Evolutionary conservation across 1,140 invertebrate genomes (phyloP), one percentile per base, ranked within the genome.

Genomic region (Bombyx mandarina): DNA sequence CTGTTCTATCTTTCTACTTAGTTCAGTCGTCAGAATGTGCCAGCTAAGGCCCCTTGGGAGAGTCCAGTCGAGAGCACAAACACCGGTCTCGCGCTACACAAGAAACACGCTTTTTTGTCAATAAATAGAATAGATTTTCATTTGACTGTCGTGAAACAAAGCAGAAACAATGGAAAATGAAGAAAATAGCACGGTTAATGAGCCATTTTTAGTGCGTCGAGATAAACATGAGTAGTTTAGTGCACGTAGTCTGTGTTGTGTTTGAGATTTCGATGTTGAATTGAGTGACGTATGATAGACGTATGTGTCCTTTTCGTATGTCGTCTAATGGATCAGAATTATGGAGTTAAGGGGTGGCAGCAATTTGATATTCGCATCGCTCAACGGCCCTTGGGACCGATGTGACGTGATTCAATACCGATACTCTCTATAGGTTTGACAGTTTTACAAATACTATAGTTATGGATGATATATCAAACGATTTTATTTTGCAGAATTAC

Each of bases 1-100:
- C 79, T 84, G 79, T 86, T 79, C 83, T 86, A 86, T 86, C 83
- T 86, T 86, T 86, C 82, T 86, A 86, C 83, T 86, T 85, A 86
- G 82, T 86, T 82, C 83, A 86, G 82, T 83, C 79, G 82, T 86
- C 83, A 85, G 82, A 86, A 83, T 85, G 78, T 81, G 83, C 83
- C 80, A 79, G 83, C 80, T 86, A 71, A 77, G 82, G 73, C 69
- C 83, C 82, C 83, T 63, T 58, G 83, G 82, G 83, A 85, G 67
- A 61, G 77, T 76, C 83, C 79, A 83, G 79, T 71, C 63, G 65
- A 60, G 66, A 79, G 73, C 65, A 75, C 73, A 77, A 79, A 83
- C 73, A 75, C 66, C 63, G 55, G 54, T 63, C 62, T 59, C 58
- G 70, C 71, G 77, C 75, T 76, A 74, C 77, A 77, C 75, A 51